Conservation (phyloP, 2,888 invertebrate species). For the Cephus runcator region DNA sequence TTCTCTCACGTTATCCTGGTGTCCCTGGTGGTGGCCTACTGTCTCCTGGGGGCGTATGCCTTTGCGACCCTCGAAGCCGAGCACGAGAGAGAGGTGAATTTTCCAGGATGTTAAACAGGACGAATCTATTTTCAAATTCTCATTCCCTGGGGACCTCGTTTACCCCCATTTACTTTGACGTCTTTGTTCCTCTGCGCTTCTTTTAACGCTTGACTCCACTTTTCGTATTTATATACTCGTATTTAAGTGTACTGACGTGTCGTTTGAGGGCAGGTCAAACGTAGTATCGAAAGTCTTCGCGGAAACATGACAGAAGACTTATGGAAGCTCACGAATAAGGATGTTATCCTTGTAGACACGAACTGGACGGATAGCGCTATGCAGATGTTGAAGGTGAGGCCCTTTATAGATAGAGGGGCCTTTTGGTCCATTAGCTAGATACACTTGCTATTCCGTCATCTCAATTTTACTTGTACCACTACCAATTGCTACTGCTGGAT, state of each 20-base stretch:
- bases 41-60: conserved; percentile 87
- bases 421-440: background rate
- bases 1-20: conserved; percentile 90
- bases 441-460: background rate
- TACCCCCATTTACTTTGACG: background rate
- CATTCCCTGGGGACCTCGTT: background rate
- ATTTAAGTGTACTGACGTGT: background rate
- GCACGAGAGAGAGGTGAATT: conserved; percentile 77
- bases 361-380: conserved; percentile 84
- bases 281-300: conserved; percentile 77
- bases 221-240: background rate
- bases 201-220: background rate
- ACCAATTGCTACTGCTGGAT: background rate
- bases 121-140: background rate
- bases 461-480: background rate
- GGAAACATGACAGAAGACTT: conserved; percentile 81
- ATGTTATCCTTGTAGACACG: conserved; percentile 74
- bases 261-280: conserved; percentile 73
- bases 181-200: background rate
- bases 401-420: background rate
- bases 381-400: conserved; percentile 64
- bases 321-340: conserved; percentile 77
- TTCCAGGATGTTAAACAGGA: background rate
- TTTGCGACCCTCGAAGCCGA: conserved; percentile 82
- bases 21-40: conserved; percentile 89